Evolutionary conservation across 2,888 invertebrate genomes (phyloP).

Genomic region (Cotesia congregata): DNA sequence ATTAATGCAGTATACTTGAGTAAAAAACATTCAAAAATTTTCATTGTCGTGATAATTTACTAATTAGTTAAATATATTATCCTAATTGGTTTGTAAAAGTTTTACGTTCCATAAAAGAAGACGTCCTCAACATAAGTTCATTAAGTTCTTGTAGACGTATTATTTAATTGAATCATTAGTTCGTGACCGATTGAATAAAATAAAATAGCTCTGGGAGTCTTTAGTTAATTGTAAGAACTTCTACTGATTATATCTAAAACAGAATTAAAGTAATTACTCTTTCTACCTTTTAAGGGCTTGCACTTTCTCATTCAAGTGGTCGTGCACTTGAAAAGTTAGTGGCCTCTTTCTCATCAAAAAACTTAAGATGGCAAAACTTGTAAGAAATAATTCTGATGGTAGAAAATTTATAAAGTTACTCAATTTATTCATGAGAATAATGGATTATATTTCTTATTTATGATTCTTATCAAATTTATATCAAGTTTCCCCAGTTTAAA

Average conservation of each 20-base stretch:
- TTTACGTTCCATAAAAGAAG: background rate
- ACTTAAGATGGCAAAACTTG: background rate
- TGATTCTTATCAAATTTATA: background rate
- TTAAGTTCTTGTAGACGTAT: background rate
- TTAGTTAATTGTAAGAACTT: slow-evolving; percentile 51
- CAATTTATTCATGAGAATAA: slow-evolving; percentile 14
- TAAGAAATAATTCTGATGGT: background rate
- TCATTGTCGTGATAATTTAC: no score
- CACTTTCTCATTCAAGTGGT: slow-evolving; percentile 36
- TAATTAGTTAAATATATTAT: no score
- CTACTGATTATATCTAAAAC: slow-evolving; percentile 44
- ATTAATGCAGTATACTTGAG: no score
- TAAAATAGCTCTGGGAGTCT: background rate
- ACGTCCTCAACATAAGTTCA: background rate
- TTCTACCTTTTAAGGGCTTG: slow-evolving; percentile 42
- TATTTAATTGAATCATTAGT: slow-evolving; percentile 3
- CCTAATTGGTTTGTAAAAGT: background rate
- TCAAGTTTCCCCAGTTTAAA: background rate
- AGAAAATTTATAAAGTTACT: slow-evolving; percentile 2
- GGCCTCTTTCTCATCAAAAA: slow-evolving; percentile 13
- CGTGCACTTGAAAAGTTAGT: slow-evolving; percentile 7
- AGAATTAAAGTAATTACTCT: slow-evolving; percentile 43
- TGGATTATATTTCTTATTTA: background rate
- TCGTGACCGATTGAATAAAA: background rate
- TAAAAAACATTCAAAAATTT: no score